phyloP scores from a whole-genome alignment of 2,888 invertebrate species.

The Syrphus vitripennis region DNA sequence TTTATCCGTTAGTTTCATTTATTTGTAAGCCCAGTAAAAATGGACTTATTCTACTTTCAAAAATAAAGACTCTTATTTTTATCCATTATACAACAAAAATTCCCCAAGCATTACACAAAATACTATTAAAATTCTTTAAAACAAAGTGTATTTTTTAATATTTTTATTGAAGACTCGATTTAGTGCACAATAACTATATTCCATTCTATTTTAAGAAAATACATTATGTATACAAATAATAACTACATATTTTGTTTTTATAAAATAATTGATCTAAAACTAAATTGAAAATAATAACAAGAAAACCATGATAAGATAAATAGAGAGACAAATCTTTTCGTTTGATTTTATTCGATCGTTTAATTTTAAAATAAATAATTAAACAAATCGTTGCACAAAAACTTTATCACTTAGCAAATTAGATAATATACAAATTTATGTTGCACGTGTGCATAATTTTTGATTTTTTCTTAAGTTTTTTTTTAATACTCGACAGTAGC shows the following conservation, averaged over 20 bases:
- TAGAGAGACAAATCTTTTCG: conserved; percentile 16
- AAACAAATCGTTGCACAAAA: conserved; percentile 51
- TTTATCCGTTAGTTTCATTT: too few relatives aligned
- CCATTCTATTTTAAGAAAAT: conserved; percentile 26
- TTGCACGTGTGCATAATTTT: not conserved
- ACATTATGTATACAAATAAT: not conserved
- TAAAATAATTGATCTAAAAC: not conserved
- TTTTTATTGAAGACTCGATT: conserved; percentile 62
- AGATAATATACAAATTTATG: not conserved
- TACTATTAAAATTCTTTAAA: not conserved
- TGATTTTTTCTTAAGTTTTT: not conserved
- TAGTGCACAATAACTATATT: conserved; percentile 58
- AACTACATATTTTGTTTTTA: not conserved
- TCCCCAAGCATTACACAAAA: not conserved
- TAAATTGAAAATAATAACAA: not conserved
- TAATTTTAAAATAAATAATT: conserved; percentile 6
- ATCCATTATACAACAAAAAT: too few relatives aligned
- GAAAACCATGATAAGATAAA: not conserved
- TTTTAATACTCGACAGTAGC: not conserved
- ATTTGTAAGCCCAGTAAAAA: too few relatives aligned
- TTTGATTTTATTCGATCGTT: conserved; percentile 47
- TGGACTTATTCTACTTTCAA: too few relatives aligned
- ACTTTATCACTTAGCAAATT: conserved; percentile 29
- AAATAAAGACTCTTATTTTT: too few relatives aligned
- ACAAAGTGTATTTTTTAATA: conserved; percentile 1